Evolutionary conservation across 2,888 invertebrate genomes (phyloP), one percentile per base, ranked within the genome.

Genomic region (Aphodius sticticus): DNA sequence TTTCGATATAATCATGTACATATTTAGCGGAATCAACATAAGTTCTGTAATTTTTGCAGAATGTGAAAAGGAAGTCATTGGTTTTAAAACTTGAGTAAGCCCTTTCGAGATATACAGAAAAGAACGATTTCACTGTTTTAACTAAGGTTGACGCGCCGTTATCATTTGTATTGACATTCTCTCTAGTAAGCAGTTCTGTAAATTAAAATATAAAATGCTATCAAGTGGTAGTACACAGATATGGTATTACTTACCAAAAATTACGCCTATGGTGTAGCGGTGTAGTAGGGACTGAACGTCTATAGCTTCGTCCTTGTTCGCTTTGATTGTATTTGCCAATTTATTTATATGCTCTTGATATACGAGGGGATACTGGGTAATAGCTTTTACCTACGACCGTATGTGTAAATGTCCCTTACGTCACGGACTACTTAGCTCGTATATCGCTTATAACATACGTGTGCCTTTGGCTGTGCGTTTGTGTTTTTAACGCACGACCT

Each of bases 321-420:
- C 15, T n/a, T 4, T 35, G 6, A 74, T 36, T 26, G 3, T 12
- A 12, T 26, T 74, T 2, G n/a, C 15, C n/a, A 74, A 36, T 6
- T 26, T 26, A 35, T 26, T 37, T 37, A 74, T 74, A 9, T 74
- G 74, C 7, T 9, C n/a, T 74, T 74, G n/a, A 36, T 36, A 74
- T 74, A n/a, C 37, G 2, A 35, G 9, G 35, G 74, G 6, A 4
- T 74, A 74, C n/a, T 26, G 35, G 12, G 74, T 6, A 7, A 74
- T 74, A 26, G 74, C 6, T 7, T 26, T 74, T n/a, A n/a, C n/a
- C n/a, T n/a, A n/a, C n/a, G n/a, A n/a, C n/a, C n/a, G n/a, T n/a
- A n/a, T n/a, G n/a, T n/a, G n/a, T n/a, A n/a, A n/a, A n/a, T n/a
- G n/a, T n/a, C n/a, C n/a, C n/a, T n/a, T n/a, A n/a, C n/a, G n/a